phyloP scores from a whole-genome alignment of 2,888 invertebrate genomes.

The Macrophya annulata region DNA sequence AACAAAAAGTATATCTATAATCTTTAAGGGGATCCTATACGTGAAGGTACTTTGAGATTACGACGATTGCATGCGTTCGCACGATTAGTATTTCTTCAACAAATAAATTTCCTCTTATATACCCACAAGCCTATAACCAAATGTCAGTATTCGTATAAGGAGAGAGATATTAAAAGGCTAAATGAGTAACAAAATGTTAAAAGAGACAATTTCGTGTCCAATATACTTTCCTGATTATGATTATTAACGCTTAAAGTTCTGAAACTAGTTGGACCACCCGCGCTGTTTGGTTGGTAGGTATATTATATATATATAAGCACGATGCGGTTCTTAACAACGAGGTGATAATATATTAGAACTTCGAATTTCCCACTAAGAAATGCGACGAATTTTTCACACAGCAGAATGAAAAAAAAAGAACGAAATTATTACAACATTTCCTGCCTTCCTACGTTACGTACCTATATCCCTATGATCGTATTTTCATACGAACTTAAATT shows the following conservation, averaged over 20 bases:
- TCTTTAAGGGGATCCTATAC: too few species aligned
- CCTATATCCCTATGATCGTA: not conserved
- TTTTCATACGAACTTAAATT: not conserved
- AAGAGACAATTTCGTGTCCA: slow-evolving; percentile 47
- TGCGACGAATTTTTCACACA: not conserved
- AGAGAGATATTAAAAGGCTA: slow-evolving; percentile 45
- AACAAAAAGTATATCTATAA: not conserved
- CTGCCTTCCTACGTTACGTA: too few species aligned
- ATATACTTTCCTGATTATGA: slow-evolving; percentile 19
- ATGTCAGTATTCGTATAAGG: slow-evolving; percentile 26
- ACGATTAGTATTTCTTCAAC: not conserved
- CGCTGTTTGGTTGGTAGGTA: not conserved
- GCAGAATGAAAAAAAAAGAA: not conserved
- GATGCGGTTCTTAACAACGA: not conserved
- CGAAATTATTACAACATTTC: not conserved
- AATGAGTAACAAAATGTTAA: slow-evolving; percentile 45
- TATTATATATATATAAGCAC: too few species aligned
- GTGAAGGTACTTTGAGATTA: too few species aligned
- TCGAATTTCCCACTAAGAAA: not conserved
- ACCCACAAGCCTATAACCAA: not conserved
- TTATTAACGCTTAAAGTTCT: slow-evolving; percentile 42
- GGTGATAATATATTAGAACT: not conserved
- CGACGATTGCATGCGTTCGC: not conserved
- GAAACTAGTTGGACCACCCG: slow-evolving; percentile 50
- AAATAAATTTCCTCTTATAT: not conserved